Conservation (phyloP, 2,888 invertebrate genomes). For the Acrobasis repandana region DNA sequence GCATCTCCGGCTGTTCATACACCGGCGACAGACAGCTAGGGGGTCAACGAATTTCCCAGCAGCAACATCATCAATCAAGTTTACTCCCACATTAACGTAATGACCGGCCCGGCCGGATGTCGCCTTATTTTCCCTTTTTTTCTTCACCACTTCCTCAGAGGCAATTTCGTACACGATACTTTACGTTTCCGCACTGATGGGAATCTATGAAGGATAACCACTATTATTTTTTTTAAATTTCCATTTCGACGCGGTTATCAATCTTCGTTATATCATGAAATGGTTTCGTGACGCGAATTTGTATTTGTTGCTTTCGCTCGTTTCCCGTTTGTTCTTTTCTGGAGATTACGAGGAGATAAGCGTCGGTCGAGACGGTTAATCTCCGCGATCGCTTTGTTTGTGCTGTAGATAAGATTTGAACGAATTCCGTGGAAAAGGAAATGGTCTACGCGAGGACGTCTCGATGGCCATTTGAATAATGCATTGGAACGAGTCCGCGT, state of each 20-base stretch:
- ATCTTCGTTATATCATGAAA: slow-evolving; percentile 55
- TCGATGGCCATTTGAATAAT: slow-evolving; percentile 29
- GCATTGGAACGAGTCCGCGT: slow-evolving; percentile 22
- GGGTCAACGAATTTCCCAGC: slow-evolving; percentile 53
- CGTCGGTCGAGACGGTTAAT: slow-evolving; percentile 42
- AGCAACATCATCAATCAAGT: slow-evolving; percentile 76
- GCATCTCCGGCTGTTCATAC: slow-evolving; percentile 35
- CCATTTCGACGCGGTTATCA: slow-evolving; percentile 56
- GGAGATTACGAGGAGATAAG: slow-evolving; percentile 53
- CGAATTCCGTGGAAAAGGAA: slow-evolving; percentile 44
- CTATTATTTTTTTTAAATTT: slow-evolving; percentile 43
- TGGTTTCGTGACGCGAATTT: slow-evolving; percentile 44
- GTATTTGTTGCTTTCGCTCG: slow-evolving; percentile 42
- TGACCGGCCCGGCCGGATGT: slow-evolving; percentile 77
- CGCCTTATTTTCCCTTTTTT: slow-evolving; percentile 76
- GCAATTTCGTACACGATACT: slow-evolving; percentile 76
- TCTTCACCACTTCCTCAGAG: slow-evolving; percentile 56
- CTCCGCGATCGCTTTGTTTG: slow-evolving; percentile 26
- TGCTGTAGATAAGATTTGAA: slow-evolving; percentile 42
- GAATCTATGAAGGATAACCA: slow-evolving; percentile 75
- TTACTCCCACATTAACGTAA: slow-evolving; percentile 82
- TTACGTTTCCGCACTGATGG: slow-evolving; percentile 72
- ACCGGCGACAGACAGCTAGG: slow-evolving; percentile 40
- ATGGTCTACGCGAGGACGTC: slow-evolving; percentile 32
- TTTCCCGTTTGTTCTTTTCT: slow-evolving; percentile 44